Percentiles rank a stretch among this genome's conserved stretches.
Evolutionary conservation across 1,140 invertebrate species (phyloP).

Genomic region (Cherax quadricarinatus): DNA sequence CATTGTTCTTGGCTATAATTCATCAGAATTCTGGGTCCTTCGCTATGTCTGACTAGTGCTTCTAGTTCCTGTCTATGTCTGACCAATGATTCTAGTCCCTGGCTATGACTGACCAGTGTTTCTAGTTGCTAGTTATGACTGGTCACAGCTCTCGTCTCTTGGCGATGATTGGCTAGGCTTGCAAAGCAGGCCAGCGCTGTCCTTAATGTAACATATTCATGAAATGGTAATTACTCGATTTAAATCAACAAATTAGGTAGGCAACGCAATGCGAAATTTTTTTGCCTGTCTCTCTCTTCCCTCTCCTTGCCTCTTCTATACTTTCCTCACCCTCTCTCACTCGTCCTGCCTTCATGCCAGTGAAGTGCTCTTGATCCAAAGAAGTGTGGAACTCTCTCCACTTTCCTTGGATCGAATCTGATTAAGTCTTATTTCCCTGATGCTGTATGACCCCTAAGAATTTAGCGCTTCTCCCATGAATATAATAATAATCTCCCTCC

Average conservation of each 20-base stretch:
- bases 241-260: not conserved
- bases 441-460: too few species aligned
- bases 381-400: too few species aligned
- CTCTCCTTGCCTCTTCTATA: too few species aligned
- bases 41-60: not conserved
- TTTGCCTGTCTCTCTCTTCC: not conserved
- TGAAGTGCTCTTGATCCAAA: too few species aligned
- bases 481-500: too few species aligned
- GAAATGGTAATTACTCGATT: slow-evolving; percentile 3
- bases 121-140: not conserved
- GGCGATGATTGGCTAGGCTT: not conserved
- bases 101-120: not conserved
- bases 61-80: not conserved
- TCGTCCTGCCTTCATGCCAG: too few species aligned
- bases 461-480: too few species aligned
- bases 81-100: not conserved
- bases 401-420: too few species aligned
- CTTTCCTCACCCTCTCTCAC: too few species aligned
- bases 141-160: not conserved
- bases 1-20: not conserved
- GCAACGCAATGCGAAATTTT: not conserved
- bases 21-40: not conserved
- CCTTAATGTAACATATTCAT: not conserved
- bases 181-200: not conserved
- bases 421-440: too few species aligned